A percentile compares a stretch with the other conserved stretches of the same genome.
phyloP scores from a whole-genome alignment of 2,797 vertebrate species.

The Scolopax bukidnonensis region DNA sequence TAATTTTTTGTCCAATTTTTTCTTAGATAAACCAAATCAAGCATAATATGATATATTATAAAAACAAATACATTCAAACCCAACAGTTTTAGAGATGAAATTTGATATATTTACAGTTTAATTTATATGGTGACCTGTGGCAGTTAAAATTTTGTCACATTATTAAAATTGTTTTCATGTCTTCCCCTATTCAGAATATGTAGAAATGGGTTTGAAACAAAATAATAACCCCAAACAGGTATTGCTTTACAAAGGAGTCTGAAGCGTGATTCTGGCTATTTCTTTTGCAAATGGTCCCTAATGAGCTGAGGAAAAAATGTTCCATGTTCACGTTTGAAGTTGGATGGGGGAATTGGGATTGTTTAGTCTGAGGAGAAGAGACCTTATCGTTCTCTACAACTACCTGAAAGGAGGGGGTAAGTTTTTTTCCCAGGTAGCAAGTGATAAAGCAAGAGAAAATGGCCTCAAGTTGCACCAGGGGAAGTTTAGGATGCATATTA shows the following conservation, averaged over 20 bases:
- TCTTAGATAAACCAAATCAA: neutral
- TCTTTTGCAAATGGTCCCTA: neutral
- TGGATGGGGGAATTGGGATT: neutral
- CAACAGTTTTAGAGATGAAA: neutral
- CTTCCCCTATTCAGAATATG: neutral
- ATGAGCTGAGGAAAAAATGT: neutral
- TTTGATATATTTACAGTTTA: neutral
- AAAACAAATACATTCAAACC: neutral
- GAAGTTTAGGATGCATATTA: neutral
- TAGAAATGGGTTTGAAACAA: neutral
- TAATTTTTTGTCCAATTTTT: neutral
- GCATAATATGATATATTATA: neutral
- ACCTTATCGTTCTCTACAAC: neutral
- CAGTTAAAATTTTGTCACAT: neutral
- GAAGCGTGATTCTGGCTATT: neutral
- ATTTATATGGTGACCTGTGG: neutral
- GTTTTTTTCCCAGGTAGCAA: neutral
- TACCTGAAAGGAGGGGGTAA: neutral
- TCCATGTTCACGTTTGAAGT: neutral
- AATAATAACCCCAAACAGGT: neutral
- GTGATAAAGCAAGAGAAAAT: neutral
- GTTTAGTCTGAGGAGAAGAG: neutral
- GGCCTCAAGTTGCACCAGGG: neutral
- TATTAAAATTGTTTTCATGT: neutral
- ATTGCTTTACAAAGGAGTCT: neutral